Conservation (phyloP, 2,888 invertebrate genomes). For the Acronicta psi region DNA sequence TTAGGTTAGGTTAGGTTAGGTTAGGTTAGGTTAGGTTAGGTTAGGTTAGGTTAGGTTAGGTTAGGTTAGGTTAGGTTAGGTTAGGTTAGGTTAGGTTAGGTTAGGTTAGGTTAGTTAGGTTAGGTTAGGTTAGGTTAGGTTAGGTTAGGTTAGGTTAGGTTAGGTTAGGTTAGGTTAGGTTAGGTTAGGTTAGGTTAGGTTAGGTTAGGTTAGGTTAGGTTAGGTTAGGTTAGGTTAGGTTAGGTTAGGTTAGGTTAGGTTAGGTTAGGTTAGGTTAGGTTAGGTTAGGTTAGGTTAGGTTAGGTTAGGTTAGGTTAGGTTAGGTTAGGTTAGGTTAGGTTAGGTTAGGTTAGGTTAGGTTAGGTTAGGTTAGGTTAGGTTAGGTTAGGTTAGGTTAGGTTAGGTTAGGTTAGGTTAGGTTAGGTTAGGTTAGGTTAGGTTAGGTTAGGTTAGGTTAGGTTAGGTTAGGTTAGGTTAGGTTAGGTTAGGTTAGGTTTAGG, state of each 20-base stretch:
- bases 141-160: slow-evolving; percentile 44
- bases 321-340: slow-evolving; percentile 26
- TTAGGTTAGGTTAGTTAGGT: slow-evolving; percentile 30
- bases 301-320: slow-evolving; percentile 26
- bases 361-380: slow-evolving; percentile 26
- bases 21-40: slow-evolving; percentile 26
- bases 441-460: slow-evolving; percentile 26
- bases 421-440: slow-evolving; percentile 26
- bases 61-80: slow-evolving; percentile 31
- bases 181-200: slow-evolving; percentile 27
- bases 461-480: slow-evolving; percentile 26
- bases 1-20: slow-evolving; percentile 15
- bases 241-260: slow-evolving; percentile 32
- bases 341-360: slow-evolving; percentile 26
- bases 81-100: slow-evolving; percentile 32
- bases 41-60: slow-evolving; percentile 25
- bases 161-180: slow-evolving; percentile 28
- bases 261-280: slow-evolving; percentile 28
- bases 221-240: slow-evolving; percentile 28
- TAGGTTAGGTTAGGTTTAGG: slow-evolving; percentile 25
- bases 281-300: slow-evolving; percentile 31
- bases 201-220: slow-evolving; percentile 29
- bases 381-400: slow-evolving; percentile 26
- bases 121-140: slow-evolving; percentile 31
- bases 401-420: slow-evolving; percentile 26